Evolutionary conservation across 2,888 invertebrate species (phyloP).

Genomic region (Polyommatus icarus): DNA sequence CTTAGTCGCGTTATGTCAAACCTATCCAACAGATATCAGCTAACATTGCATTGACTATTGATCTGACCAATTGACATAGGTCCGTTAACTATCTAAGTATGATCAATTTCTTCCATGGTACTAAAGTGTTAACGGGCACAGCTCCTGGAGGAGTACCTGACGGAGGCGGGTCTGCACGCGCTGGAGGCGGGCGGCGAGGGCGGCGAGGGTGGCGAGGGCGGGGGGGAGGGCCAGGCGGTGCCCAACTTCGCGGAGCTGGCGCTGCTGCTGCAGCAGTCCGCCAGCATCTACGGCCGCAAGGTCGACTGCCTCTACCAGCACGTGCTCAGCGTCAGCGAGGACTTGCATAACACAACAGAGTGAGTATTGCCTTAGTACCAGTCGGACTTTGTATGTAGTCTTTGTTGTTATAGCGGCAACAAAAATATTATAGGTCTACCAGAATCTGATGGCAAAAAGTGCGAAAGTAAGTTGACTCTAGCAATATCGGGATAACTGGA

Average conservation of each 20-base stretch:
- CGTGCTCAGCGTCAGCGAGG: slow-evolving; percentile 61
- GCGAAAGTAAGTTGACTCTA: too few species aligned
- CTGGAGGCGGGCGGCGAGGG: slow-evolving; percentile 50
- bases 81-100: too few species aligned
- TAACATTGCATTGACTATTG: too few species aligned
- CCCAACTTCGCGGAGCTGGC: slow-evolving; percentile 89
- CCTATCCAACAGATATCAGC: too few species aligned
- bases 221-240: slow-evolving; percentile 38
- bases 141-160: slow-evolving; percentile 81
- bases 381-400: background rate
- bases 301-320: slow-evolving; percentile 83
- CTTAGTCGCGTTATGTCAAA: too few species aligned
- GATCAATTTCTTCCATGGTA: too few species aligned
- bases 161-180: slow-evolving; percentile 69
- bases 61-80: too few species aligned
- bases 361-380: slow-evolving; percentile 42
- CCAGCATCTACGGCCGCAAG: slow-evolving; percentile 85
- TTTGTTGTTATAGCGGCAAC: too few species aligned
- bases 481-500: too few species aligned
- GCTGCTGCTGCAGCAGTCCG: slow-evolving; percentile 87
- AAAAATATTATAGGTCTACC: too few species aligned
- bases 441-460: too few species aligned
- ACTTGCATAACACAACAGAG: slow-evolving; percentile 53
- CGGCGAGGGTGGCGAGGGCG: slow-evolving; percentile 47
- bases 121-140: slow-evolving; percentile 44